Percentiles rank a stretch among this genome's conserved stretches.
Conservation (phyloP, 2,888 invertebrate species). For the Agrenia bidenticulata region DNA sequence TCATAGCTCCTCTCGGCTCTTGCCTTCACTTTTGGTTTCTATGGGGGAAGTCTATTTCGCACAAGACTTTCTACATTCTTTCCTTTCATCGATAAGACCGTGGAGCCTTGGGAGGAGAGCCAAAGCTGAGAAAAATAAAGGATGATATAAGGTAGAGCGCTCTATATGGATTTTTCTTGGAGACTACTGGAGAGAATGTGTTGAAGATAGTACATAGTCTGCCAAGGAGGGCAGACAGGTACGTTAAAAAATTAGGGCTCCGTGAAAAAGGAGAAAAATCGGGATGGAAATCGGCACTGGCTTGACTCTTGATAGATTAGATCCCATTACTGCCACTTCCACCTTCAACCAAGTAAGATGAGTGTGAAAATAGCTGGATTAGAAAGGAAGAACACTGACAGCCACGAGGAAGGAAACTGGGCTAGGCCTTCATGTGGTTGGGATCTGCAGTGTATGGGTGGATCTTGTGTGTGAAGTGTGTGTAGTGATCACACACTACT, state of each 20-base stretch:
- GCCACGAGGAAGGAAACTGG: constrained; percentile 1
- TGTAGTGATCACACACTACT: too few relatives aligned
- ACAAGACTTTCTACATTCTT: neutral
- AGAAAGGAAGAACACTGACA: constrained; percentile 19
- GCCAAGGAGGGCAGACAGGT: neutral
- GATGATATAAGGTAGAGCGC: too few relatives aligned
- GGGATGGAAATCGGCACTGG: constrained; percentile 21
- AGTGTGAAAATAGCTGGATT: constrained; percentile 39
- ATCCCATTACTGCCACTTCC: constrained; percentile 47
- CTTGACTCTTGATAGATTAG: constrained; percentile 42
- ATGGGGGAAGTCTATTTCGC: neutral
- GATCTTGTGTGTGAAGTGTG: too few relatives aligned
- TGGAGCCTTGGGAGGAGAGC: neutral
- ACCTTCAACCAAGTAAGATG: constrained; percentile 38
- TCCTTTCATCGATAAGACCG: neutral
- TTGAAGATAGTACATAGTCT: neutral
- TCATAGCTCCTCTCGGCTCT: neutral
- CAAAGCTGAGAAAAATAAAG: neutral
- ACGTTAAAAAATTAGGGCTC: constrained; percentile 10
- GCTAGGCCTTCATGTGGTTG: neutral
- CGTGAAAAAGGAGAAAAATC: constrained; percentile 19
- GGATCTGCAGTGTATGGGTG: too few relatives aligned
- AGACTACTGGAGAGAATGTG: neutral
- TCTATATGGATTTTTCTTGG: too few relatives aligned
- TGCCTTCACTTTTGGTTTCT: neutral